phyloP scores from a whole-genome alignment of 2,888 invertebrate genomes.

The Branchipolynoe longqiensis region DNA sequence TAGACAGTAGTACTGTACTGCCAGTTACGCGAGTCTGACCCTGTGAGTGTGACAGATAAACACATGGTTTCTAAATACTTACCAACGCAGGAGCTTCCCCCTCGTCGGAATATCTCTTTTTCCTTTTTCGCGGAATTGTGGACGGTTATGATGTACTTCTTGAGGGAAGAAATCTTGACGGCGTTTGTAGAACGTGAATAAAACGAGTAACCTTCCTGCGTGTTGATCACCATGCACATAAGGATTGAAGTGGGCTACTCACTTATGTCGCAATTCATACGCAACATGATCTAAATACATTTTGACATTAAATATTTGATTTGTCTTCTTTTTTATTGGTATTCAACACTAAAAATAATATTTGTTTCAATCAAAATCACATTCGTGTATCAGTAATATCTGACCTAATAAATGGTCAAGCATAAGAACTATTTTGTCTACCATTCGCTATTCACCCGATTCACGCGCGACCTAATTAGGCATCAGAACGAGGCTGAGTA shows the following conservation, averaged over 20 bases:
- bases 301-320: no score
- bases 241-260: not conserved
- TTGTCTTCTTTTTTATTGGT: not conserved
- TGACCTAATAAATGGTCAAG: no score
- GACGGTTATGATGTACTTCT: constrained; percentile 47
- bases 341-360: not conserved
- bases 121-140: constrained; percentile 58
- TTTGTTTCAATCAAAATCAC: no score
- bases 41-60: no score
- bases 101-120: constrained; percentile 49
- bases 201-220: not conserved
- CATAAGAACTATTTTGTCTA: no score
- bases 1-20: no score
- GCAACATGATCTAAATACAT: not conserved
- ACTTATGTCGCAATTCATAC: not conserved
- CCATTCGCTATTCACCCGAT: no score
- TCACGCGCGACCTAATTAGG: no score
- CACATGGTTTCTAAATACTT: no score
- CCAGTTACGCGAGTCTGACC: no score
- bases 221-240: constrained; percentile 20
- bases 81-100: constrained; percentile 52
- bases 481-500: no score
- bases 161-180: constrained; percentile 40
- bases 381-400: no score
- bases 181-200: not conserved